Conservation (phyloP, 2,113 vertebrate genomes). For the Pituophis catenifer region DNA sequence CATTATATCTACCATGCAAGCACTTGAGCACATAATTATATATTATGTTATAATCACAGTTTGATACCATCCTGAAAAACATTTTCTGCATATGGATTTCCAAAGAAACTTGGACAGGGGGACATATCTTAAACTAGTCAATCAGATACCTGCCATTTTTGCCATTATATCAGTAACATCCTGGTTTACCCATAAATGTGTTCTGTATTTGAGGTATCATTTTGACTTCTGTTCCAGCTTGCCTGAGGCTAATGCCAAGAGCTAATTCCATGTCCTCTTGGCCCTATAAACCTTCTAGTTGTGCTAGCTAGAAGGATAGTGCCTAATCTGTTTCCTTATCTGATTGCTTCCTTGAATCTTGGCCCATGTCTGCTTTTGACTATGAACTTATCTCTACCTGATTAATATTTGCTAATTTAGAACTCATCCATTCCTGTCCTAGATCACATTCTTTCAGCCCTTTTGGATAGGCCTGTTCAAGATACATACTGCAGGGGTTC, state of each 20-base stretch:
- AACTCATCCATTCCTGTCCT: not conserved
- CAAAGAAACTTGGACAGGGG: not conserved
- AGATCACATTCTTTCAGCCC: not conserved
- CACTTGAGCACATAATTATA: not conserved
- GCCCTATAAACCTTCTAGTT: not conserved
- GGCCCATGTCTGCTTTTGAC: not conserved
- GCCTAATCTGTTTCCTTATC: not conserved
- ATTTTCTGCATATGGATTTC: not conserved
- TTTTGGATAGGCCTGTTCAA: not conserved
- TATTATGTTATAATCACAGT: not conserved
- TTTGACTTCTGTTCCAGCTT: not conserved
- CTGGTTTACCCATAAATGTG: not conserved
- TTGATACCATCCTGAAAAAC: not conserved
- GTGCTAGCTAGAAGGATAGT: not conserved
- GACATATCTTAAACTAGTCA: not conserved
- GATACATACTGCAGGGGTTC: not conserved
- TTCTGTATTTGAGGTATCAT: not conserved
- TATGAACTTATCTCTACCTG: not conserved
- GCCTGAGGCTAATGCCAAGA: not conserved
- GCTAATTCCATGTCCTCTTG: not conserved
- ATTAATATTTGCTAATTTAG: not conserved
- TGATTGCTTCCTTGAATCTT: not conserved
- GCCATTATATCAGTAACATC: not conserved
- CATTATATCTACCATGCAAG: not conserved
- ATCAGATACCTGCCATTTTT: not conserved